Evolutionary conservation across 2,888 invertebrate species (phyloP), one percentile per base, ranked within the genome.

Genomic region (Coenonympha glycerion): DNA sequence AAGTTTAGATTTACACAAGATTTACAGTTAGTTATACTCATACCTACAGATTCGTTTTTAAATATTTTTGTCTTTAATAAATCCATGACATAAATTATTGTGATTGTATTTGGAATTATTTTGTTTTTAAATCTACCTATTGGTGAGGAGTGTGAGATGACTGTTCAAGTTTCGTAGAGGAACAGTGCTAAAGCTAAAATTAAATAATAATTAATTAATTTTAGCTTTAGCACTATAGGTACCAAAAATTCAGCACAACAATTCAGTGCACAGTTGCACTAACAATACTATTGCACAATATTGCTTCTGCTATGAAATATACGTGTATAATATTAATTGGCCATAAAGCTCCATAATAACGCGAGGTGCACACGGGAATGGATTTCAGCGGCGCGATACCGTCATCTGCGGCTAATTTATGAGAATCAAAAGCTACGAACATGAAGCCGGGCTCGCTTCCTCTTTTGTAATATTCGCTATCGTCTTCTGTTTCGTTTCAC

Each of bases 341-440:
- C 46, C 41, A 51, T 56, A 44, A 42, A 46, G 42, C 50, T 37
- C 41, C 47, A 26, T 47, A 42, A 34, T 42, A 54, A 50, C 54
- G 56, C 58, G 60, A 57, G 58, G 57, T 57, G 59, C 59, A 61
- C 56, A 58, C 60, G 62, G 59, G 57, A 55, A 53, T 53, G 59
- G 60, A 57, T 56, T 55, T 51, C 34, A 54, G 53, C 59, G 61
- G 63, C 66, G 58, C 72, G 63, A 60, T 55, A 62, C 65, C 65
- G 63, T 62, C 73, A 73, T 66, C 74, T 76, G 73, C 71, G 66
- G 63, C 62, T 71, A 71, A 78, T 79, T 75, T 78, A 76, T 75
- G 65, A 66, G 68, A 62, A 64, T 65, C 50, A 49, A 50, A 56
- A 55, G 52, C 47, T 41, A 45, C 41, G 52, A 36, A 53, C 45